Conservation (phyloP, 1,140 invertebrate genomes). For the Argopecten irradians region DNA sequence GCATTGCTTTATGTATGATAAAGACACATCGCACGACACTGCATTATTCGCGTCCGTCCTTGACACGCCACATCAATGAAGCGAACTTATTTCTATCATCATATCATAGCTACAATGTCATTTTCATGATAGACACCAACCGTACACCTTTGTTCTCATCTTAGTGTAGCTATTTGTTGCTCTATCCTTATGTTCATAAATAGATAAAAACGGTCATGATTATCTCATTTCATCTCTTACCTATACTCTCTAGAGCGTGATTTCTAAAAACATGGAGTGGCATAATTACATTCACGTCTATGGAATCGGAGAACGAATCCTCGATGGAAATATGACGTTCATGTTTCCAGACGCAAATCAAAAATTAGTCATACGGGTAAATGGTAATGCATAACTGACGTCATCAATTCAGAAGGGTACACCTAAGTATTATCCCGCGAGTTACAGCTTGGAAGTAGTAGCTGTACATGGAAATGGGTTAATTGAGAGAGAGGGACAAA, state of each 20-base stretch:
- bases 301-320: neutral
- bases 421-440: too few relatives aligned
- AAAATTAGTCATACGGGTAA: neutral
- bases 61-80: too few relatives aligned
- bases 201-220: neutral
- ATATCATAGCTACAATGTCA: too few relatives aligned
- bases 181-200: neutral
- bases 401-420: neutral
- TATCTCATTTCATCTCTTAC: neutral
- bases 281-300: neutral
- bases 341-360: neutral
- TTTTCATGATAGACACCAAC: too few relatives aligned
- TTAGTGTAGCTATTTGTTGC: neutral
- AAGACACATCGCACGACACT: too few relatives aligned
- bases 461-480: too few relatives aligned
- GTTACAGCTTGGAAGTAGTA: too few relatives aligned
- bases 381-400: neutral
- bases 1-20: too few relatives aligned
- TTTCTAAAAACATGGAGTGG: neutral
- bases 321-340: neutral
- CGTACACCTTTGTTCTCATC: too few relatives aligned
- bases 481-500: too few relatives aligned
- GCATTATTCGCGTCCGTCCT: too few relatives aligned
- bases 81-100: too few relatives aligned
- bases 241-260: neutral